These are phyloP conservation scores for Maconellicoccus hirsutus DNA, from an alignment of 1,140 invertebrate genomes.

Conservation along the genomic window DNA sequence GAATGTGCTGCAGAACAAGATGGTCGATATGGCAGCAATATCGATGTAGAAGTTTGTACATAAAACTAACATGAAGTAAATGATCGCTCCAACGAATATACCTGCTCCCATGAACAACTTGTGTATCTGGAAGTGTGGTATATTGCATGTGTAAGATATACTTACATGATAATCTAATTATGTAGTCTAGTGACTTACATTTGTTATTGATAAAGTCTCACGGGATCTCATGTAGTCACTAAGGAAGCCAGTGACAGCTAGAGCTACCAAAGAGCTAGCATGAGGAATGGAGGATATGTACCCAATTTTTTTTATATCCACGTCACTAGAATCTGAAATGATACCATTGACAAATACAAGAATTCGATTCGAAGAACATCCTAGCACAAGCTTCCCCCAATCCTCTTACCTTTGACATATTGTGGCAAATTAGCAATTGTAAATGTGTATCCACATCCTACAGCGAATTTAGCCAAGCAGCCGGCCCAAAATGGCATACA, in stretches of 20 bases:
- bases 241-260: neutral
- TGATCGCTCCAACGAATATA: neutral
- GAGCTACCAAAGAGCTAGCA: neutral
- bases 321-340: too few relatives aligned
- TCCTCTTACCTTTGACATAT: neutral
- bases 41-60: neutral
- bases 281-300: too few relatives aligned
- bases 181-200: too few relatives aligned
- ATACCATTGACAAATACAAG: too few relatives aligned
- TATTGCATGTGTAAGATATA: too few relatives aligned
- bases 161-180: too few relatives aligned
- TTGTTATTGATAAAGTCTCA: neutral
- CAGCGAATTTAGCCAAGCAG: neutral
- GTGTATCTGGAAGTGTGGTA: neutral
- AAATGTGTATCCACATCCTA: neutral
- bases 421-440: neutral
- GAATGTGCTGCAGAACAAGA: neutral
- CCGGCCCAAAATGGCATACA: slow-evolving; percentile 75
- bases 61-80: neutral
- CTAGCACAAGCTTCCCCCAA: too few relatives aligned
- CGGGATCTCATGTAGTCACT: neutral
- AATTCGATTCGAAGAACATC: too few relatives aligned
- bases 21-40: neutral
- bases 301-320: too few relatives aligned
- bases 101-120: neutral